A percentile compares a stretch with the other conserved stretches of the same genome.
phyloP scores from a whole-genome alignment of 2,888 invertebrate species.

The Dynastes tityus region DNA sequence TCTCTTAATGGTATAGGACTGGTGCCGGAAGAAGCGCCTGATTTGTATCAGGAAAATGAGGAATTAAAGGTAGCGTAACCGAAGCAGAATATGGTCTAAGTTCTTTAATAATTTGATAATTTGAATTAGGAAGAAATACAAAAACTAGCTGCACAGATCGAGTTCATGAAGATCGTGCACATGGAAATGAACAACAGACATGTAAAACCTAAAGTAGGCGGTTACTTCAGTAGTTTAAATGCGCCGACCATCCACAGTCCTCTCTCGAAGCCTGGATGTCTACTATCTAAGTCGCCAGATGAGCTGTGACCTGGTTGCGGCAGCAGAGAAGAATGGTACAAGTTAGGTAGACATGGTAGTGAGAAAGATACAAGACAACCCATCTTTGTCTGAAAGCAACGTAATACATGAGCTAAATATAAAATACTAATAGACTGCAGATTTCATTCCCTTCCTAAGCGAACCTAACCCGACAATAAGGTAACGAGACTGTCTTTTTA shows the following conservation, averaged over 20 bases:
- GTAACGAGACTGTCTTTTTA: constrained; percentile 6
- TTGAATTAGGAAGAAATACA: constrained; percentile 87
- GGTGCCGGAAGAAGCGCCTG: constrained; percentile 88
- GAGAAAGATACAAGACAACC: constrained; percentile 60
- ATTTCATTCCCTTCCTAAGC: constrained; percentile 13
- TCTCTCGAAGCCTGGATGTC: constrained; percentile 65
- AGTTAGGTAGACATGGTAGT: constrained; percentile 60
- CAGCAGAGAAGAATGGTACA: constrained; percentile 61
- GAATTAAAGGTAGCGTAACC: constrained; percentile 81
- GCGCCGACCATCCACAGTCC: constrained; percentile 69
- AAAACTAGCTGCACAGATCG: constrained; percentile 91
- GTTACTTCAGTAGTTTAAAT: constrained; percentile 82
- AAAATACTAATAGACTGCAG: constrained; percentile 23
- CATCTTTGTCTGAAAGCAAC: constrained; percentile 59
- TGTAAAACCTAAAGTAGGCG: constrained; percentile 86
- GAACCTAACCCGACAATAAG: constrained; percentile 28
- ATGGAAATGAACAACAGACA: constrained; percentile 95
- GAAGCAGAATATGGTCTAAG: neutral
- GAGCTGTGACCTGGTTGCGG: constrained; percentile 62
- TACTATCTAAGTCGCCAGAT: constrained; percentile 63
- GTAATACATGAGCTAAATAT: neutral
- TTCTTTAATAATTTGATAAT: neutral
- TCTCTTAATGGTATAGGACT: constrained; percentile 90
- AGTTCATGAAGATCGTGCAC: constrained; percentile 94
- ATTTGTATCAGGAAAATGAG: constrained; percentile 92